Base-by-base conservation (phyloP, 2,113 vertebrate species). In the Notiomystis cincta region DNA sequence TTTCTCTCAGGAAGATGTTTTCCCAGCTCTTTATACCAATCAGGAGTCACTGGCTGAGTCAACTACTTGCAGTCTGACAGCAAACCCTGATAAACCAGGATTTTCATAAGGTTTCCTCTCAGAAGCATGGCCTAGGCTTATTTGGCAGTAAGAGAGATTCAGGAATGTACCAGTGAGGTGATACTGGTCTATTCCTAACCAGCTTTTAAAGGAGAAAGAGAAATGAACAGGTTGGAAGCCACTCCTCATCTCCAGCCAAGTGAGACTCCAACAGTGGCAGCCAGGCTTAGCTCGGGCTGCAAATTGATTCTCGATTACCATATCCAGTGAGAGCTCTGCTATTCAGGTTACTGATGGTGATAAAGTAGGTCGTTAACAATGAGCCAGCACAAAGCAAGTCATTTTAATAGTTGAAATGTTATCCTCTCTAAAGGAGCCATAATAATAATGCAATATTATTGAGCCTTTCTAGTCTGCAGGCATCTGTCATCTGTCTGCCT, bases 371-470 rank as follows among this genome's bases (percentile, higher is more conserved):
- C 83, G 28, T 95, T 97, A 95, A 96, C 84, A 95, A 86, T 64
- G 54, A 95, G 78, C 73, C 87, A 84, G 82, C 88, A 93, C 70
- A 94, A 96, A 94, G 44, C 90, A 93, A 94, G 85, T 80, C 64
- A 94, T 96, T 96, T 95, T 90, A 95, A 90, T 89, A 90, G 88
- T 42, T 84, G 66, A 94, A 96, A 95, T 80, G 51, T 91, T 92
- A 90, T 91, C 82, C 65, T 88, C 90, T 95, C 56, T 76, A 66
- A 80, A 96, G 91, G 89, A 60, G 82, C 87, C 80, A 93, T 95
- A 58, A 97, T 71, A 77, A 84, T 76, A 96, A 95, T 81, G 48
- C 33, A 79, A 44, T 96, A 51, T 93, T 93, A 93, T 89, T 71
- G 95, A 85, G 93, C 65, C 85, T 95, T 89, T 86, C 94, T 76